Base-by-base conservation (phyloP, 1,140 invertebrate species). In the Drosophila ohnishii region DNA sequence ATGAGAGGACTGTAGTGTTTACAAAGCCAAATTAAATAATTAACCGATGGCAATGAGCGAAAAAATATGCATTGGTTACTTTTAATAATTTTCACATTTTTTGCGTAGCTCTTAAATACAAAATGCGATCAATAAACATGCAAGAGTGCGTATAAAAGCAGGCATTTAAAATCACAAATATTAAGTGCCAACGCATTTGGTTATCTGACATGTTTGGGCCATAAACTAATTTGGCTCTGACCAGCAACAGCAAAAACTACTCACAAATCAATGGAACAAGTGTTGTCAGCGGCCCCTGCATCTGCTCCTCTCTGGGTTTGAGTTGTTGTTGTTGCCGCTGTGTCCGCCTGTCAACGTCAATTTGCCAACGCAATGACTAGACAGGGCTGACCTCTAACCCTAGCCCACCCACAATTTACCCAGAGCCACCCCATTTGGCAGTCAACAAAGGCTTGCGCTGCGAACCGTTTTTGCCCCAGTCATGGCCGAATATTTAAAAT, bases 271-370 rank as follows among this genome's bases (percentile, higher is more conserved):
- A 80, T 81, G 61, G 39, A 79, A 74, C 61, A 73, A 61, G 56
- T 58, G 69, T 47, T 61, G 56, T 53, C 51, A 50, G 60, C 53
- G 44, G 55, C 53, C 40, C 11, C 32, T 34, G 47, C 25, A 62
- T n/a, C 51, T 34, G 47, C 28, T n/a, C 19, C 60, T 22, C 64
- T 59, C 7, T 14, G 19, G 19, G 13, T 4, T 22, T 22, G 32
- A 35, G 32, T 22, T 65, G 30, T 48, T 51, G 22, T 37, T 70
- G 37, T 28, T 48, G 50, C n/a, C 5, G 14, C 13, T 45, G 28
- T 16, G 30, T 35, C 42, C 42, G 63, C 57, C 80, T 85, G 82
- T 75, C 83, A 86, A 82, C 75, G 70, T 82, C 75, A 71, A 86
- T 81, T 85, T 78, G 55, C 48, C 73, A 78, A 60, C 55, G 47